These are phyloP conservation scores for Cyclura pinguis DNA, from an alignment of 2,797 vertebrate genomes.

Conservation along the genomic window DNA sequence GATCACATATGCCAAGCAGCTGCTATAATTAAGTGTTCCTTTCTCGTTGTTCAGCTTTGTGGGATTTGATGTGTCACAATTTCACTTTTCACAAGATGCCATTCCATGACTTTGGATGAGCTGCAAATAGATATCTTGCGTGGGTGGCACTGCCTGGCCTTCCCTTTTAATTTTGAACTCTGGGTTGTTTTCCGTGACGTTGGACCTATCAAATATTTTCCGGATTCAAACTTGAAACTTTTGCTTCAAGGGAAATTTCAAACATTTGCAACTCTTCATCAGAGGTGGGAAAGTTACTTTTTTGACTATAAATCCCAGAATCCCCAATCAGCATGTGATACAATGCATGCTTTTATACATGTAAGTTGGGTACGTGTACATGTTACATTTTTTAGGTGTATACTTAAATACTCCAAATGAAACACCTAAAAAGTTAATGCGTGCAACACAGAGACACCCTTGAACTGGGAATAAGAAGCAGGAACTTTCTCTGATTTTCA, in stretches of 20 bases:
- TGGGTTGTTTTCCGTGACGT: conserved; percentile 22
- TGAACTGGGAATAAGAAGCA: neutral
- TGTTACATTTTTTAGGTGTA: neutral
- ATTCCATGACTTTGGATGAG: conserved; percentile 16
- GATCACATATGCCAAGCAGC: neutral
- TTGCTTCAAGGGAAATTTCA: neutral
- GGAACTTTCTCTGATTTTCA: neutral
- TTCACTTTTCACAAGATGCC: conserved; percentile 23
- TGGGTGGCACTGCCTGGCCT: neutral
- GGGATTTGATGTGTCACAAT: neutral
- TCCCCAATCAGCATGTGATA: neutral
- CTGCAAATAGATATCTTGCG: conserved; percentile 20
- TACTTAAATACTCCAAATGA: neutral
- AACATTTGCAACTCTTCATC: neutral
- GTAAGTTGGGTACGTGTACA: neutral
- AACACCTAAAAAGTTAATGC: neutral
- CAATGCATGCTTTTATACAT: neutral
- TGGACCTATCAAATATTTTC: neutral
- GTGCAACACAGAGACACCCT: neutral
- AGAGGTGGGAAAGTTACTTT: neutral
- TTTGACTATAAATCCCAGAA: neutral
- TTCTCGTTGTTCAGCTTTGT: neutral
- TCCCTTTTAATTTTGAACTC: conserved; percentile 26
- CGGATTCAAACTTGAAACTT: neutral
- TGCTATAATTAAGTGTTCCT: conserved; percentile 26